Base-by-base conservation (phyloP, 2,888 invertebrate species). In the Aplocera efformata region DNA sequence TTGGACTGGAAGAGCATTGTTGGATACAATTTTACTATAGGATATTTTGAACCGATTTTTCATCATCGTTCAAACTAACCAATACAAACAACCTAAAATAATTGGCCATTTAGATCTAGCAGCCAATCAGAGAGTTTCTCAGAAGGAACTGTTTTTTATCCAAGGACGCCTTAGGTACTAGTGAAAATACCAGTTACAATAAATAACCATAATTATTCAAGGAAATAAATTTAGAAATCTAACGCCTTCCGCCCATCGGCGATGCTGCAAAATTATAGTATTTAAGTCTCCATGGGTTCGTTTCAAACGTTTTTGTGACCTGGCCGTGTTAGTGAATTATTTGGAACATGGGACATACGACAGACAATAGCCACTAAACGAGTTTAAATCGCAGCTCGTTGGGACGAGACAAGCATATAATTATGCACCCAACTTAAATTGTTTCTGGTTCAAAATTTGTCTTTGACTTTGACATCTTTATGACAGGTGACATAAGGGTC, bases 331-430 rank as follows among this genome's bases (percentile, higher is more conserved):
- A 34, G 61, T 46, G 23, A 43, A 37, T 48, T 42, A 74, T 74
- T 77, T 71, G 72, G 68, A 22, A 22, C 31, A 23, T 27, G 28
- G 63, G 64, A 64, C 71, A 66, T 39, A 13, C 36, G 41, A 50
- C 63, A 67, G 61, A 72, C 77, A 78, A 79, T 78, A 66, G 69
- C 58, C 67, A 67, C 68, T 79, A 80, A 78, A 78, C 83, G 75
- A 76, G 79, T 83, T 82, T 78, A 77, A 82, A 81, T 76, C 80
- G 77, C 69, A 63, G 65, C 61, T 65, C 60, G 62, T 62, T 60
- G 51, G 67, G 60, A 80, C 82, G 79, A 72, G 83, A 79, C 78
- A 55, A 65, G 82, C 72, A 82, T 82, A 66, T 73, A 71, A 79
- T 74, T 77, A 77, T 58, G 59, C 57, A 36, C 48, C 67, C 56